These are phyloP conservation scores for Liopterus haemorrhoidalis DNA, from an alignment of 2,888 invertebrate species.

Conservation along the genomic window DNA sequence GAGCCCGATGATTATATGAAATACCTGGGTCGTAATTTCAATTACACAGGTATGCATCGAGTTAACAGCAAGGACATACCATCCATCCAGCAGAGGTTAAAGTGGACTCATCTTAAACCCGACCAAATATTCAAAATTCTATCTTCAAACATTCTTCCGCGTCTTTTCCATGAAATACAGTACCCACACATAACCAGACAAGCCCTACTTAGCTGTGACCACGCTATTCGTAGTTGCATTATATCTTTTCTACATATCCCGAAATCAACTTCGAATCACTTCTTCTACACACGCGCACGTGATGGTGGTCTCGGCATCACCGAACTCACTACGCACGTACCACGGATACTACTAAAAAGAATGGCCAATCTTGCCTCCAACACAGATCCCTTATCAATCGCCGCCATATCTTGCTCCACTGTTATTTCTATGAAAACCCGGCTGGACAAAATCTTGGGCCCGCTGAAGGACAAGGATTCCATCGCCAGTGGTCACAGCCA, in stretches of 20 bases:
- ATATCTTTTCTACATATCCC: not conserved
- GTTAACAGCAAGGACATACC: no score
- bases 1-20: not conserved
- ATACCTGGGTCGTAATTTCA: not conserved
- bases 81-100: not conserved
- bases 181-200: not conserved
- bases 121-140: conserved; percentile 10
- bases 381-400: not conserved
- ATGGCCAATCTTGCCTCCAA: not conserved
- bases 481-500: not conserved
- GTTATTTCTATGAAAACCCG: no score
- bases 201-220: not conserved
- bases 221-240: not conserved
- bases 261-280: not conserved
- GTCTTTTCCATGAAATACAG: not conserved
- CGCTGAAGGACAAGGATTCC: not conserved
- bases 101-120: conserved; percentile 14
- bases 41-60: not conserved
- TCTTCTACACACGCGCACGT: not conserved
- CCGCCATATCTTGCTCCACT: not conserved
- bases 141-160: not conserved
- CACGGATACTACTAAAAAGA: not conserved
- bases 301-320: conserved; percentile 1
- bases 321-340: not conserved
- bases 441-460: not conserved